These are phyloP conservation scores for Hirtodrosophila histrioides DNA, from an alignment of 2,888 invertebrate genomes.

Conservation along the genomic window DNA sequence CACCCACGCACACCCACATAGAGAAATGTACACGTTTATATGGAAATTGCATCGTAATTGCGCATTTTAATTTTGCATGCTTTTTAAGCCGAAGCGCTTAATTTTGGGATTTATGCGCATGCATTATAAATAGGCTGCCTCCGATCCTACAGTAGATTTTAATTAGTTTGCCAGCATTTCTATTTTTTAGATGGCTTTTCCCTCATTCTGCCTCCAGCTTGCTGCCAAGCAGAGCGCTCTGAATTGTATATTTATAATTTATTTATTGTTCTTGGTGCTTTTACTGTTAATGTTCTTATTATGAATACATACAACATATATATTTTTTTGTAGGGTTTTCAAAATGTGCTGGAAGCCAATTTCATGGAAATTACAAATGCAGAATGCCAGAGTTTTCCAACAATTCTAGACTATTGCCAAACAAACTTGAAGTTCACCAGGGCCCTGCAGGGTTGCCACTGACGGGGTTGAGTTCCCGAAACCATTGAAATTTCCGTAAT, in stretches of 20 bases:
- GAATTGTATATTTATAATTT: slow-evolving; percentile 56
- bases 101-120: slow-evolving; percentile 69
- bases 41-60: slow-evolving; percentile 58
- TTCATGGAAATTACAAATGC: no score
- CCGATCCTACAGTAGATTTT: slow-evolving; percentile 55
- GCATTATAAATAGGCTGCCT: slow-evolving; percentile 57
- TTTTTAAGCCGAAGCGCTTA: slow-evolving; percentile 65
- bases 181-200: slow-evolving; percentile 31
- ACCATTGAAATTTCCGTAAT: no score
- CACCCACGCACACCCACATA: slow-evolving; percentile 1
- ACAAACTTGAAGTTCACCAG: no score
- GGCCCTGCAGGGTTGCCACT: no score
- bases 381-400: no score
- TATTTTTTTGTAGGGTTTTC: no score
- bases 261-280: slow-evolving; percentile 5
- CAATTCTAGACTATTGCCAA: no score
- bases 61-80: slow-evolving; percentile 61
- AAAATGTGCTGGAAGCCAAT: no score
- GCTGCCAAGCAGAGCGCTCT: slow-evolving; percentile 14
- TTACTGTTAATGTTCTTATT: neutral
- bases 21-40: slow-evolving; percentile 1
- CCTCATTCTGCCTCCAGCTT: slow-evolving; percentile 2
- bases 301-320: no score
- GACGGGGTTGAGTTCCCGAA: no score
- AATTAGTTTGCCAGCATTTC: slow-evolving; percentile 65